A percentile compares a stretch with the other conserved stretches of the same genome.
Conservation (phyloP, 1,140 invertebrate species). For the Sycophaga agraensis region DNA sequence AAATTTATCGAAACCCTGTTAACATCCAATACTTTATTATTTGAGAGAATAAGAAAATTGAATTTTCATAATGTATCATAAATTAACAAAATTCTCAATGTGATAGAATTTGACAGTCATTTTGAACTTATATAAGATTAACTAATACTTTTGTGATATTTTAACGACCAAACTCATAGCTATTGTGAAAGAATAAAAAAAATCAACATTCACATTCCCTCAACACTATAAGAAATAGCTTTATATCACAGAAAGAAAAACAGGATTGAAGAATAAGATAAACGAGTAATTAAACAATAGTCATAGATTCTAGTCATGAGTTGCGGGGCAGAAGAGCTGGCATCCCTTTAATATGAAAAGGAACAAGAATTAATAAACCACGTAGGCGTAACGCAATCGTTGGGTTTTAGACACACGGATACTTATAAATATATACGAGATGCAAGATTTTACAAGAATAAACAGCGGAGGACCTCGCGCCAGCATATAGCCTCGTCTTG, state of each 20-base stretch:
- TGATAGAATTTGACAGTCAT: too few species aligned
- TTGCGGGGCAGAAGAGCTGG: background rate
- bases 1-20: background rate
- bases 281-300: background rate
- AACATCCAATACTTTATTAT: background rate
- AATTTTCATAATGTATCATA: too few species aligned
- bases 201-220: background rate
- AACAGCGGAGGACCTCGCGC: slow-evolving; percentile 24
- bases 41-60: background rate
- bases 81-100: too few species aligned
- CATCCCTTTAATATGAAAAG: slow-evolving; percentile 9
- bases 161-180: too few species aligned
- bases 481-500: slow-evolving; percentile 20
- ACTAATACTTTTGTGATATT: too few species aligned
- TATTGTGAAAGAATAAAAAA: too few species aligned
- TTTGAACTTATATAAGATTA: too few species aligned
- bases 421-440: slow-evolving; percentile 27
- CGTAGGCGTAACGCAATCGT: slow-evolving; percentile 11
- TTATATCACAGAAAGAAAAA: too few species aligned
- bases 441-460: slow-evolving; percentile 22
- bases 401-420: slow-evolving; percentile 26
- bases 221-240: background rate
- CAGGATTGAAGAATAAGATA: too few species aligned
- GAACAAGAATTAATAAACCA: slow-evolving; percentile 20
- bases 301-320: slow-evolving; percentile 14